Evolutionary conservation across 2,113 vertebrate species (phyloP), one percentile per base, ranked within the genome.

Genomic region (Scopus umbretta): DNA sequence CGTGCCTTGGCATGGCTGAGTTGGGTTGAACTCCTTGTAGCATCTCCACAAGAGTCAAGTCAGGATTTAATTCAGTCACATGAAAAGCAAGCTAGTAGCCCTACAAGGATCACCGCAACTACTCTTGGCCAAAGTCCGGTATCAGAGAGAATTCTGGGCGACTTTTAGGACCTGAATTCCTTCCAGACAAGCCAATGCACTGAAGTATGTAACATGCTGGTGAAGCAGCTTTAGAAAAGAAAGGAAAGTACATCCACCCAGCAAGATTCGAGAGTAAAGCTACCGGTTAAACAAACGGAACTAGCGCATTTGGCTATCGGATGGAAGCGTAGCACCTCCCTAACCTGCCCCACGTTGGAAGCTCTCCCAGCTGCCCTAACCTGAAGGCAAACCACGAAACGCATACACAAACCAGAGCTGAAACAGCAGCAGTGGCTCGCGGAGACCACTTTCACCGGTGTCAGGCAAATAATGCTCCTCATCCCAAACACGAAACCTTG

Each of bases 121-220:
- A 6, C 55, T 36, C 65, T 38, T 68, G 58, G 58, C 43, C 70
- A 13, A 36, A 16, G 53, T 6, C 16, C 25, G 9, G 19, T 6
- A 32, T 3, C 47, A 17, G 10, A 49, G 22, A 55, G 42, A 81
- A 36, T 12, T n/a, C n/a, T 23, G 32, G 5, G 59, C 32, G 45
- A 88, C 50, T 86, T 74, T 38, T 1, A 27, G 63, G 72, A 70
- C 38, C 9, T 34, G 26, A 38, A 34, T 16, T 29, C 45, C 63
- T 62, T 52, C 71, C 75, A 76, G 87, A 80, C 13, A 78, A 89
- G 53, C 61, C 21, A 17, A 25, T 0, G 5, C 61, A 22, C 17
- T 3, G 0, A 27, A 16, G 10, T 4, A 32, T 0, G 7, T 7
- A 42, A 29, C 2, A 0, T 0, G 6, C 71, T 10, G 38, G 40